Evolutionary conservation across 2,797 vertebrate genomes (phyloP).

Genomic region (Erithacus rubecula): DNA sequence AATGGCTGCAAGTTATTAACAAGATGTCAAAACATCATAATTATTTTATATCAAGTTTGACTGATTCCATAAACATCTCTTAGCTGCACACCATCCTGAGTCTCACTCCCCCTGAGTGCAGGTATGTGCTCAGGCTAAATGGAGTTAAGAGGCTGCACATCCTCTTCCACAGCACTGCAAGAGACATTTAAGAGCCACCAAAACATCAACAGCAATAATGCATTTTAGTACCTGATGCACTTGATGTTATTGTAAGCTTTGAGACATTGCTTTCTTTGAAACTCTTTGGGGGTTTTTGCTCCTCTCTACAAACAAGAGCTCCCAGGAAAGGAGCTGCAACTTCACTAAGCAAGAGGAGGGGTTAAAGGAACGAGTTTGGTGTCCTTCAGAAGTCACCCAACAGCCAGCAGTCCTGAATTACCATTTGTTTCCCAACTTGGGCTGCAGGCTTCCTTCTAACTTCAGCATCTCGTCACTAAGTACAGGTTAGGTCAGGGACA

Average conservation of each 20-base stretch:
- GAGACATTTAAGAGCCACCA: slow-evolving; percentile 22
- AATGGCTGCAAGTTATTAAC: slow-evolving; percentile 64
- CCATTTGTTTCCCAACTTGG: background rate
- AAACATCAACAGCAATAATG: background rate
- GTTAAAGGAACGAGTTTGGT: background rate
- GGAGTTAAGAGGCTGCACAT: background rate
- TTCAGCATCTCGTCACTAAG: background rate
- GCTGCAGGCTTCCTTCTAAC: background rate
- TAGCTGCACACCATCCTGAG: background rate
- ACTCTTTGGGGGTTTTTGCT: background rate
- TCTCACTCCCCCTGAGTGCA: background rate
- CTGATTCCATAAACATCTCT: slow-evolving; percentile 61
- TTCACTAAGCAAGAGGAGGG: background rate
- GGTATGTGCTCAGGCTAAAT: background rate
- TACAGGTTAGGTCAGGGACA: background rate
- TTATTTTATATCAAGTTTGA: slow-evolving; percentile 67
- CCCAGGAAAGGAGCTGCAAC: background rate
- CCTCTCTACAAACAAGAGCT: background rate
- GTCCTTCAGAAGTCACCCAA: background rate
- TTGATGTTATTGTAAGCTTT: background rate
- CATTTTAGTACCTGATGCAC: background rate
- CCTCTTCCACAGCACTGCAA: background rate
- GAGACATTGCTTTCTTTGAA: background rate
- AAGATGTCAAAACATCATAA: slow-evolving; percentile 71
- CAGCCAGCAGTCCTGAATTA: background rate